Percentiles rank a stretch among this genome's conserved stretches.
Conservation (phyloP, 2,888 invertebrate genomes). For the Harpalus rubripes region DNA sequence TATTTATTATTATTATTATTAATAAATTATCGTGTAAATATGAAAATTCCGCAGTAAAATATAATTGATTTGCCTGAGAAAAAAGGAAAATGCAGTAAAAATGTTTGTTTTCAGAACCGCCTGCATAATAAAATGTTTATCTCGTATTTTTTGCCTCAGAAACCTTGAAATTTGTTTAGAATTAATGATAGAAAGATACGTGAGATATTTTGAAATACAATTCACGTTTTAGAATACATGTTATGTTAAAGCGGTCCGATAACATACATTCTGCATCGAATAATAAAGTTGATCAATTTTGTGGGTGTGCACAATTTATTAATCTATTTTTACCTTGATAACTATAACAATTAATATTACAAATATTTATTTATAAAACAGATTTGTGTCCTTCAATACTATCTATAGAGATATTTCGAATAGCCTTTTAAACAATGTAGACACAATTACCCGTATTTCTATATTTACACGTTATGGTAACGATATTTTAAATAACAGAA, state of each 20-base stretch:
- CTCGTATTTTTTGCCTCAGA: background rate
- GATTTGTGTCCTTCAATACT: background rate
- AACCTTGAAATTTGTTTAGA: constrained; percentile 34
- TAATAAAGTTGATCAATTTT: background rate
- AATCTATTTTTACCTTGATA: background rate
- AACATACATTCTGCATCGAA: background rate
- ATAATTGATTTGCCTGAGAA: constrained; percentile 11
- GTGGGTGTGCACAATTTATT: background rate
- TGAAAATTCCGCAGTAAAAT: background rate
- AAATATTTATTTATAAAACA: background rate
- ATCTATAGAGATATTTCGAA: background rate
- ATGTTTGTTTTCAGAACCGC: constrained; percentile 2
- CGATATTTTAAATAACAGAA: too few species aligned
- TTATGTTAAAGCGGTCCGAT: background rate
- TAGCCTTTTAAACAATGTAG: too few species aligned
- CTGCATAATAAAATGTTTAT: constrained; percentile 16
- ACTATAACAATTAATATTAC: constrained; percentile 7
- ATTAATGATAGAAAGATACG: constrained; percentile 30
- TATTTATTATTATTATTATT: constrained; percentile 5
- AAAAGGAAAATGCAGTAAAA: constrained; percentile 19
- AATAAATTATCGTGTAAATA: background rate
- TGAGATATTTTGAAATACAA: constrained; percentile 12
- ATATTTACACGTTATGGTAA: too few species aligned
- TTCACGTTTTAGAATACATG: constrained; percentile 15
- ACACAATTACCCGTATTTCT: too few species aligned